Percentiles rank a stretch among this genome's conserved stretches.
Evolutionary conservation across 2,113 vertebrate genomes (phyloP).

Genomic region (Ciconia stormi): DNA sequence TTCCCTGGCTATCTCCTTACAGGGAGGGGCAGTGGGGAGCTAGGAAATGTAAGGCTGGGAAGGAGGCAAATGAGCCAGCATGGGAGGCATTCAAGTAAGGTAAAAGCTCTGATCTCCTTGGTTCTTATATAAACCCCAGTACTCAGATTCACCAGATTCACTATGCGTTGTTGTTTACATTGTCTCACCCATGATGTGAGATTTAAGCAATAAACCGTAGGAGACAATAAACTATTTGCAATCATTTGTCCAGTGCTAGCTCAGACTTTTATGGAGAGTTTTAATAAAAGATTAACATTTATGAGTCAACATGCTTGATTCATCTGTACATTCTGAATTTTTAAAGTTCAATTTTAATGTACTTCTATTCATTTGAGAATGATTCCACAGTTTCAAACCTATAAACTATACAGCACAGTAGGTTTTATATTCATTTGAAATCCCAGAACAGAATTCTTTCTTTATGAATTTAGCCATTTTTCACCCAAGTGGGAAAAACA

Average conservation of each 20-base stretch:
- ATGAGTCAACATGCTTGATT: slow-evolving; percentile 49
- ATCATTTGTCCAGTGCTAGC: not conserved
- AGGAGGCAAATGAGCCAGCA: not conserved
- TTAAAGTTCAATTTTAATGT: slow-evolving; percentile 66
- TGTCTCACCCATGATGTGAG: rapidly evolving
- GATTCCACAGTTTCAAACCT: slow-evolving; percentile 56
- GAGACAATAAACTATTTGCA: slow-evolving; percentile 15
- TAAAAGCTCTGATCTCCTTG: not conserved
- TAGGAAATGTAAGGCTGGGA: not conserved
- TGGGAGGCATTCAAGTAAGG: not conserved
- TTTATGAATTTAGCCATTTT: slow-evolving; percentile 56
- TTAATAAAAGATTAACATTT: slow-evolving; percentile 42
- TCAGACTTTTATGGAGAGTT: not conserved
- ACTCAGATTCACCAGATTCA: not conserved
- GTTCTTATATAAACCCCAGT: not conserved
- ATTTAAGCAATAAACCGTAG: slow-evolving; percentile 30
- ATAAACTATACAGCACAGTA: slow-evolving; percentile 26
- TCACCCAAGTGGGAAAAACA: slow-evolving; percentile 54
- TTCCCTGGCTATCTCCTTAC: not conserved
- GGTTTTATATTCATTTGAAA: slow-evolving; percentile 61
- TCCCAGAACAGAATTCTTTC: slow-evolving; percentile 56
- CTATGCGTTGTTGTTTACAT: not conserved
- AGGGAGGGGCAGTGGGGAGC: not conserved
- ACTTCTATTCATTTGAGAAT: slow-evolving; percentile 60
- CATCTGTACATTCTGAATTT: slow-evolving; percentile 54